Evolutionary conservation across 2,113 vertebrate species (phyloP), one percentile per base, ranked within the genome.

Genomic region (Ramphastos sulfuratus): DNA sequence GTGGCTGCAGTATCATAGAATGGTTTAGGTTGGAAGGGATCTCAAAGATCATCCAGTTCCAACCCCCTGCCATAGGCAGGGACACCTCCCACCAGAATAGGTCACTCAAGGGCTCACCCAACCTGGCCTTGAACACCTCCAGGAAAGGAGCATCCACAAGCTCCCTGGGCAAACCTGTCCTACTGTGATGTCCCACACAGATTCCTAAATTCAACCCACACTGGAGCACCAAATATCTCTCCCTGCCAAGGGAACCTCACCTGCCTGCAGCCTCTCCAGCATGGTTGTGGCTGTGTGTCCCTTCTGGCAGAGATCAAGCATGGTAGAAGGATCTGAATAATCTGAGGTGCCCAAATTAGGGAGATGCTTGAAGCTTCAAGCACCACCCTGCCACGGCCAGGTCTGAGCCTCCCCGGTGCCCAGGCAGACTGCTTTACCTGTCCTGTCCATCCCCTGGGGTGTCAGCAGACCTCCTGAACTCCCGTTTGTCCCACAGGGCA

Each of bases 271-370:
- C 52, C 31, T 14, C 65, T 30, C 33, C 1, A 2, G 46, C 5
- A 0, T 0, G 25, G 17, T 52, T 1, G 0, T 0, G 25, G 17
- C 52, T 1, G 0, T 19, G 14, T 3, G 3, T 23, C 23, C 4
- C 30, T 39, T 48, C 31, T 20, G 37, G 3, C 7, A 15, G 60
- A 42, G 80, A 73, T 46, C 3, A 3, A 21, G 16, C 1, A 0
- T 1, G 5, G 11, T 1, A 20, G 60, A 24, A 70, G n/a, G 42
- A 58, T 25, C 35, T 58, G 10, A 35, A 78, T 37, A 31, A 39
- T 4, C 3, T 21, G 39, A 35, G 30, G 31, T 48, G 56, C 30
- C 9, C 20, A 31, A 33, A 33, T 4, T 39, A 7, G 16, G 15
- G 54, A 52, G 54, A 9, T 27, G 17, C 12, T 52, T 25, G 54